Evolutionary conservation across 1,140 invertebrate genomes (phyloP), one percentile per base, ranked within the genome.

Genomic region (Heliothis subflexa): DNA sequence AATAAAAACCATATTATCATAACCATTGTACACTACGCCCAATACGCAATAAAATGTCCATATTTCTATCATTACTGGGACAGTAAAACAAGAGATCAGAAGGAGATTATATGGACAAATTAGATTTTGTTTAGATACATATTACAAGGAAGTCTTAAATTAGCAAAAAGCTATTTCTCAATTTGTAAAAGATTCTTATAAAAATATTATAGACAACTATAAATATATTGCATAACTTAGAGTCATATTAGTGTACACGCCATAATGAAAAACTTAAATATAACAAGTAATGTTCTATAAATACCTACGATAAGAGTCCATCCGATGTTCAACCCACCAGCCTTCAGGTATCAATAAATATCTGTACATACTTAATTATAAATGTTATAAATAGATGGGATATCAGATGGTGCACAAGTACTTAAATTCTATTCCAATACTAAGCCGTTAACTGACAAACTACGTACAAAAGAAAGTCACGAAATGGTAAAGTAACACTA

Each of bases 331-430:
- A 75, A 76, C 75, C 79, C 88, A 86, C 81, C 86, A 89, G 86
- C 89, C 85, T 89, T 89, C 82, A 85, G 81, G 75, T 83, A 84
- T 89, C 86, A 91, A 92, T 92, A 92, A 92, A 91, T 92, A 92
- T 92, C 88, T 92, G 91, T 92, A 92, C 89, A 92, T 86, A 84
- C 85, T 88, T 88, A 88, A 80, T 52, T 79, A 78, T 78, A 83
- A 84, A 85, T 61, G 80, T 85, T 83, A 80, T 76, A 76, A 86
- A 84, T 85, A 87, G 52, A 83, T 77, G 81, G 81, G 79, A 84
- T 80, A 82, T 83, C 79, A 85, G 80, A 80, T 75, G 74, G 77
- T 82, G 83, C 82, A 59, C 59, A 59, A 73, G 68, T 75, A 64
- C 18, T 64, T 61, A 33, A 40, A 25, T 55, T 47, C 74, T 77